Conservation (phyloP, 1,140 invertebrate genomes). For the Drosophila mojavensis region DNA sequence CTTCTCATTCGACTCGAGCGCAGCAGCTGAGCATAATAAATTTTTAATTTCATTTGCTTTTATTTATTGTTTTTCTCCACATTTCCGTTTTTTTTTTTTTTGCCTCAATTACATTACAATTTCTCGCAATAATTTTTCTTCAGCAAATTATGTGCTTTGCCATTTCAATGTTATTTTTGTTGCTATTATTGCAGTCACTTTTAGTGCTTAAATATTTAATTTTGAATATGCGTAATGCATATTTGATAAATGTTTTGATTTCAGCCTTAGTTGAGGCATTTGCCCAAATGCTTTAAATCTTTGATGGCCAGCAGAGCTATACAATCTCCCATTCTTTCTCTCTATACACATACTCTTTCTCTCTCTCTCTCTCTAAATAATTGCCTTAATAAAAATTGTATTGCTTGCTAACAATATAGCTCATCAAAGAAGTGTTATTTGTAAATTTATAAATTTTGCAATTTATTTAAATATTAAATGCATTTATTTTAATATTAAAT, state of each 20-base stretch:
- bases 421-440: background rate
- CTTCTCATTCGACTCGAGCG: conserved; percentile 10
- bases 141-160: conserved; percentile 54
- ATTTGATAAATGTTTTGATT: conserved; percentile 76
- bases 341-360: rapidly evolving
- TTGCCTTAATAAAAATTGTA: background rate
- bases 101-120: conserved; percentile 73
- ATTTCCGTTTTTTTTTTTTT: conserved; percentile 16
- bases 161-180: conserved; percentile 33
- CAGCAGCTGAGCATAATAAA: conserved; percentile 69
- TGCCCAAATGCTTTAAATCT: background rate
- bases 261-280: conserved; percentile 34
- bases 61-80: conserved; percentile 4
- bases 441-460: background rate
- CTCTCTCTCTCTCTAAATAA: background rate
- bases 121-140: conserved; percentile 29
- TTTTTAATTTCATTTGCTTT: conserved; percentile 56
- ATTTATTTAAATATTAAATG: background rate
- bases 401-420: background rate
- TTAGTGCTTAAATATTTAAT: conserved; percentile 77
- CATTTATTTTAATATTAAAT: background rate
- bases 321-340: background rate
- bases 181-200: conserved; percentile 33
- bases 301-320: background rate
- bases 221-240: conserved; percentile 77